Conservation (phyloP, 2,888 invertebrate species). For the Heliothis peltigera region DNA sequence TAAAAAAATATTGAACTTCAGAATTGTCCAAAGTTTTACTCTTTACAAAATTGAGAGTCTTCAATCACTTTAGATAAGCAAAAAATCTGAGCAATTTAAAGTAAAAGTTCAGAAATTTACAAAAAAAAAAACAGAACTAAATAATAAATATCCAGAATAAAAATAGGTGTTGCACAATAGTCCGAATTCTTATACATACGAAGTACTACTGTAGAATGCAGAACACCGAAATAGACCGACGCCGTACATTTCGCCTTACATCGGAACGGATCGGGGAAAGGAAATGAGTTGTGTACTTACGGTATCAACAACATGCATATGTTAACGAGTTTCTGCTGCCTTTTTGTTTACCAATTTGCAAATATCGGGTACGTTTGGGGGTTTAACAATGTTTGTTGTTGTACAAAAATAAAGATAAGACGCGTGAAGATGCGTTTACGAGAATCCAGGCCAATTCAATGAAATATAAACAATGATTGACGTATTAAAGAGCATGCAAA, state of each 20-base stretch:
- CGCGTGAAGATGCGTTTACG: background rate
- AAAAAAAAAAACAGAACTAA: slow-evolving; percentile 7
- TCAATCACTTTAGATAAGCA: slow-evolving; percentile 26
- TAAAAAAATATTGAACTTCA: slow-evolving; percentile 8
- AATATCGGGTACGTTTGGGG: slow-evolving; percentile 15
- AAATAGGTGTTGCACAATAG: slow-evolving; percentile 23
- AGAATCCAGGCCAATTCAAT: background rate
- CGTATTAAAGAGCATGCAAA: too few relatives aligned
- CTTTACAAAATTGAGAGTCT: slow-evolving; percentile 34
- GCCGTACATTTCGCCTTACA: slow-evolving; percentile 43
- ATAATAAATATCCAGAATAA: slow-evolving; percentile 9
- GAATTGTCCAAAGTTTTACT: slow-evolving; percentile 37
- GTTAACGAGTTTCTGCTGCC: slow-evolving; percentile 33
- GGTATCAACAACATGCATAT: slow-evolving; percentile 55
- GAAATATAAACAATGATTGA: too few relatives aligned
- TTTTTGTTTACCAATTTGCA: slow-evolving; percentile 40
- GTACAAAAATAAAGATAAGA: background rate
- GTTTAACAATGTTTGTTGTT: slow-evolving; percentile 8
- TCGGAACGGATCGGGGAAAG: slow-evolving; percentile 54
- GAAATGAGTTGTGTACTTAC: slow-evolving; percentile 63
- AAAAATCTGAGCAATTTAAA: slow-evolving; percentile 5
- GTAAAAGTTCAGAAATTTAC: slow-evolving; percentile 1
- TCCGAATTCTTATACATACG: slow-evolving; percentile 35
- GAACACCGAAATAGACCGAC: slow-evolving; percentile 46
- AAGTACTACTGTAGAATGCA: slow-evolving; percentile 34